Base-by-base conservation (phyloP, 1,140 invertebrate genomes). In the Musca vetustissima region DNA sequence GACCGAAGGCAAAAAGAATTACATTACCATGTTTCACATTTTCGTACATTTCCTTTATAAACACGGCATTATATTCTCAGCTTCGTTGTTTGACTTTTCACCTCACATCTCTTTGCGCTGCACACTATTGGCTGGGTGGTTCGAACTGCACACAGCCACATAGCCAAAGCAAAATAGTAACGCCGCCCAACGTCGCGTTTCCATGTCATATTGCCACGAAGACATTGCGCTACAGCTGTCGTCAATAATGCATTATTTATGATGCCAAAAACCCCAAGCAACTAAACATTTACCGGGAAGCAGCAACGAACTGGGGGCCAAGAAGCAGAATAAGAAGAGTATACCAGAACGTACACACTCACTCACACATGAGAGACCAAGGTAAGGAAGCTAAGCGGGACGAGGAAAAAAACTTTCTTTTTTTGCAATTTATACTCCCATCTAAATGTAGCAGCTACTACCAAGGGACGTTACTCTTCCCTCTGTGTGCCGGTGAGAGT, bases 181-280 rank as follows among this genome's bases (percentile, higher is more conserved):
- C 36, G 13, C 36, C 36, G 4, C 36, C 36, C 36, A 43, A 9
- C 4, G 36, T 43, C 36, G 36, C 36, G 36, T 9, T 43, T 43
- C 13, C 36, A 13, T 43, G 36, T 43, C 36, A 43, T 43, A 43
- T 43, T 43, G 36, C 36, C 36, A 43, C 36, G 36, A 43, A 43
- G 36, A 43, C 36, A 43, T 43, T 43, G 36, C 36, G 36, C 36
- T 43, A 43, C 36, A 69, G 68, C 59, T 69, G 68, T 69, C 68
- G 68, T 69, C 68, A 61, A 69, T 69, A 69, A 65, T 69, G 68
- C 68, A 69, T 69, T 69, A 69, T 69, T 69, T 69, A 69, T 69
- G 68, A 69, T 65, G 68, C 68, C 68, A 52, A 50, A 52, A 28
- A 68, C 55, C 25, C 55, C 55, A 28, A 59, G 25, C 55, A 59